Base-by-base conservation (phyloP, 2,113 vertebrate genomes). In the Macaca mulatta region DNA sequence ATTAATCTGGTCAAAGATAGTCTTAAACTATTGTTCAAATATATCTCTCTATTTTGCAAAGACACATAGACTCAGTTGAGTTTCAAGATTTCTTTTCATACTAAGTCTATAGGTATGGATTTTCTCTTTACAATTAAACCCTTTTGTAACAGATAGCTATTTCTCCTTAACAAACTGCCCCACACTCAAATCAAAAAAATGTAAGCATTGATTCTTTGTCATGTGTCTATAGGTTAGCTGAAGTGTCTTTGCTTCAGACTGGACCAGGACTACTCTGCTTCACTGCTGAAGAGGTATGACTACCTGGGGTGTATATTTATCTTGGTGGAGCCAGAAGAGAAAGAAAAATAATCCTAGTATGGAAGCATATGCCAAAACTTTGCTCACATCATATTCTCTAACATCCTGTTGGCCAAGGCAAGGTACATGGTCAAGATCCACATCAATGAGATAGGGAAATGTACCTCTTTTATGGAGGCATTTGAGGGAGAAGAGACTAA, bases 51-150 rank as follows among this genome's bases (percentile, higher is more conserved):
- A n/a, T 77, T 86, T 95, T 95, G 50, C 82, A 57, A 85, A 52
- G 23, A 35, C 30, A 93, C 27, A 64, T 64, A 25, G 22, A 89
- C 16, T 30, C n/a, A 94, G 6, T 8, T 90, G 61, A 90, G 50
- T 92, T 61, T 96, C 75, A 30, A 95, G 75, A 25, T 75, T 93
- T 93, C 50, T 95, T 93, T 80, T 70, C 17, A 90, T 84, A 2
- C n/a, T 80, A 82, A 81, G 70, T 75, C 78, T 87, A 67, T 67
- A 83, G 22, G 59, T 67, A 61, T 16, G 40, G 40, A 84, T 74
- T 90, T 23, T 67, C 13, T 52, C 78, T 94, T 95, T 84, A 88
- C 2, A 57, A 14, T 61, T 87, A 94, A 95, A 12, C 38, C 20
- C 30, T 20, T 77, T 32, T 94, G 4, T 70, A 90, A 88, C 87